Base-by-base conservation (phyloP, 2,113 vertebrate species). In the Carettochelys insculpta region DNA sequence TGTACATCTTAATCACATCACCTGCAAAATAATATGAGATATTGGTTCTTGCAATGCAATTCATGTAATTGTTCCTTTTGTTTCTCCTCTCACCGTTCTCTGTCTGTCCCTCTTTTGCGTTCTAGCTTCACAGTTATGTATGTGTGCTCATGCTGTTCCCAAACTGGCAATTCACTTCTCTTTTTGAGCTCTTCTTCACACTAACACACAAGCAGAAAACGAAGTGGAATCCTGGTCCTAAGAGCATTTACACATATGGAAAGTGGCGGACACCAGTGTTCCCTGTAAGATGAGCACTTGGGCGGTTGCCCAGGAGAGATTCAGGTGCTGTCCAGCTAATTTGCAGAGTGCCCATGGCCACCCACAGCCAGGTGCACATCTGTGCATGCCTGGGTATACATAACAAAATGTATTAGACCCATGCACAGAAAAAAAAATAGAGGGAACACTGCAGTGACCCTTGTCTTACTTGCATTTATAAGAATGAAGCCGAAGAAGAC, bases 231-330 rank as follows among this genome's bases (percentile, higher is more conserved):
- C 13, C 10, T 73, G 41, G 38, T 73, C 90, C 51, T 68, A 43
- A 77, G 52, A 4, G 45, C 0, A 0, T 0, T 0, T 61, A 20
- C 80, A 25, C 56, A 50, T 86, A 89, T 41, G 38, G 47, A 77
- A 77, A n/a, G 52, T 41, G 78, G 75, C 0, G 13, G 24, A n/a
- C n/a, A n/a, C n/a, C n/a, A n/a, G n/a, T n/a, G n/a, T n/a, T n/a
- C n/a, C n/a, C n/a, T n/a, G n/a, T n/a, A n/a, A n/a, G n/a, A n/a
- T n/a, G n/a, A n/a, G n/a, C n/a, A n/a, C n/a, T n/a, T n/a, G n/a
- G n/a, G n/a, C n/a, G n/a, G n/a, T n/a, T n/a, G n/a, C n/a, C n/a
- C n/a, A n/a, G n/a, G n/a, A n/a, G n/a, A n/a, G n/a, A n/a, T n/a
- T n/a, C n/a, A n/a, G n/a, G n/a, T n/a, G n/a, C n/a, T n/a, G n/a